Evolutionary conservation across 1,140 invertebrate species (phyloP).

Genomic region (Formica exsecta): DNA sequence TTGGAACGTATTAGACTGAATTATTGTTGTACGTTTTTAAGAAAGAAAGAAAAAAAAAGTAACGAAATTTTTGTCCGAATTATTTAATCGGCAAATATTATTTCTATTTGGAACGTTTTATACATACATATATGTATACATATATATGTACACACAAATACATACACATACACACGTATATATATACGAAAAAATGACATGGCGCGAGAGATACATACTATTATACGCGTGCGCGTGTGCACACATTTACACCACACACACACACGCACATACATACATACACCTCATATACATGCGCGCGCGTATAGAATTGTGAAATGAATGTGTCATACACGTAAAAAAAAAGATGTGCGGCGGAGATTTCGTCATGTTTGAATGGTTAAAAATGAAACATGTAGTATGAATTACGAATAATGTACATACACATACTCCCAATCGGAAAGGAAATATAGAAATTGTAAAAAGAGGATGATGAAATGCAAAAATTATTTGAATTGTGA

Average conservation of each 20-base stretch:
- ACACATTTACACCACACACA: neutral
- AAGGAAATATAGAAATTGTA: neutral
- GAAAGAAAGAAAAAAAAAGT: constrained; percentile 66
- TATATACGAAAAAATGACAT: constrained; percentile 5
- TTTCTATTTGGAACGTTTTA: constrained; percentile 82
- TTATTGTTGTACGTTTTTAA: constrained; percentile 83
- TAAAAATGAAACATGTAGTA: constrained; percentile 29
- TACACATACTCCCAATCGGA: constrained; percentile 33
- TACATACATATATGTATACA: constrained; percentile 70
- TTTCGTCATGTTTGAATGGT: constrained; percentile 2
- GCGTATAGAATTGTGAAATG: constrained; percentile 41
- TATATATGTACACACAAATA: constrained; percentile 48
- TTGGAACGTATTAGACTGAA: constrained; percentile 86
- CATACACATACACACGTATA: constrained; percentile 55
- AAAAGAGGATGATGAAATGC: neutral
- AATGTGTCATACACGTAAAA: neutral
- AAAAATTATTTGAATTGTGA: constrained; percentile 24
- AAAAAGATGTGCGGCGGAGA: neutral
- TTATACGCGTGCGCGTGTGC: too few relatives aligned
- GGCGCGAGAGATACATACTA: too few relatives aligned
- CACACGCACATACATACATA: neutral
- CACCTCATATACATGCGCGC: neutral
- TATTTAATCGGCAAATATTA: constrained; percentile 79
- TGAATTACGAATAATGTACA: constrained; percentile 32
- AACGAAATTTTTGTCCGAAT: constrained; percentile 70